Evolutionary conservation across 2,113 vertebrate species (phyloP).

Genomic region (Ammodramus savannarum): DNA sequence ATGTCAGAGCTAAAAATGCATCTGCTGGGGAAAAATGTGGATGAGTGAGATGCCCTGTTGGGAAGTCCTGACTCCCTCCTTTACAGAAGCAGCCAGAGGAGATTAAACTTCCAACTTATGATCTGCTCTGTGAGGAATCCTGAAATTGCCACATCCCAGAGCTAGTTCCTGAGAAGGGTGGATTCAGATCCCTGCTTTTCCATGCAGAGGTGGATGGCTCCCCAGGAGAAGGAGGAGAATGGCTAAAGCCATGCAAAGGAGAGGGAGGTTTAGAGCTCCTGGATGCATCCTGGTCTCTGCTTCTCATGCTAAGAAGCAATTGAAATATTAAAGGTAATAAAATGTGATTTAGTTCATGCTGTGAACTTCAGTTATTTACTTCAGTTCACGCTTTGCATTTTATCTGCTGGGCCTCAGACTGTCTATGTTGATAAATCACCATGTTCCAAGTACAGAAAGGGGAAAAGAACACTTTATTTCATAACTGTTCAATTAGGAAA

Average conservation of each 20-base stretch:
- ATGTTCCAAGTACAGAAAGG: slow-evolving; percentile 27
- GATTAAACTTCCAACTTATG: neutral
- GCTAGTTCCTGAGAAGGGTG: neutral
- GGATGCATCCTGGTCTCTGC: neutral
- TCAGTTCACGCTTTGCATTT: slow-evolving; percentile 53
- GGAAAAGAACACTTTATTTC: slow-evolving; percentile 48
- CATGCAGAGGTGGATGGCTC: rapidly evolving
- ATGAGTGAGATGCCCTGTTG: no score
- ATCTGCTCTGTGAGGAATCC: neutral
- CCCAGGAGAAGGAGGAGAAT: neutral
- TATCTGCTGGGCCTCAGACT: slow-evolving; percentile 56
- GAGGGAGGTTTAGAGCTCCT: neutral
- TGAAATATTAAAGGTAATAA: slow-evolving; percentile 67
- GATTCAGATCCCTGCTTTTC: neutral
- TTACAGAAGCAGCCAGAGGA: neutral
- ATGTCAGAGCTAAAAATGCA: neutral
- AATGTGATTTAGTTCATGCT: slow-evolving; percentile 58
- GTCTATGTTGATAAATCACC: slow-evolving; percentile 55
- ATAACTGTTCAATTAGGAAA: slow-evolving; percentile 57
- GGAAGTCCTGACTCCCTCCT: neutral
- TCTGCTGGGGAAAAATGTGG: neutral
- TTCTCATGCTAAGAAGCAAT: slow-evolving; percentile 52
- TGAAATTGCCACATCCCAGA: neutral
- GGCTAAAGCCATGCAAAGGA: neutral
- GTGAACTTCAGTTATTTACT: slow-evolving; percentile 63